Evolutionary conservation across 2,113 vertebrate genomes (phyloP).

Genomic region (Illadopsis cleaveri): DNA sequence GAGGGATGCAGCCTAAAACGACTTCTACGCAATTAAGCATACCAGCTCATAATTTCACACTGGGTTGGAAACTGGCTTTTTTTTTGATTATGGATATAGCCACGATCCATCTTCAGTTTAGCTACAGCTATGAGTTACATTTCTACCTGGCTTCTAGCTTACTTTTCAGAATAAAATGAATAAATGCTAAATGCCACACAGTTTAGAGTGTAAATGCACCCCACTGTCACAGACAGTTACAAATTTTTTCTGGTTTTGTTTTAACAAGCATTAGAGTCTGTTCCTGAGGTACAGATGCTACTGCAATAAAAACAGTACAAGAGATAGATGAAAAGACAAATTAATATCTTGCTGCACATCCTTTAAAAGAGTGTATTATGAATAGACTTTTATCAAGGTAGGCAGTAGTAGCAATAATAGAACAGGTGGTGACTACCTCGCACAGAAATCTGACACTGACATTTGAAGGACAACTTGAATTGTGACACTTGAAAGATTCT

Average conservation of each 20-base stretch:
- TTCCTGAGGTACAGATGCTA: not conserved
- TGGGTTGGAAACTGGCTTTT: not conserved
- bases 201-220: not conserved
- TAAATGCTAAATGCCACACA: not conserved
- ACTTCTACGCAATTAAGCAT: not conserved
- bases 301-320: not conserved
- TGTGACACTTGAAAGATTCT: not conserved
- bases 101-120: not conserved
- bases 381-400: not conserved
- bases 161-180: not conserved
- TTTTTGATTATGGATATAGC: not conserved
- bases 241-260: not conserved
- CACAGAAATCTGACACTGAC: not conserved
- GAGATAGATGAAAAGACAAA: not conserved
- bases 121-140: not conserved
- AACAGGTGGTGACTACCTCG: not conserved
- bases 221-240: not conserved
- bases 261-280: not conserved
- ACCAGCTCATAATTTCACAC: not conserved
- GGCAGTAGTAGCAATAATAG: not conserved
- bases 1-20: not conserved
- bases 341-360: not conserved
- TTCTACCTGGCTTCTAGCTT: not conserved
- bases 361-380: not conserved
- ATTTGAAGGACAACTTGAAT: not conserved